These are phyloP conservation scores for Cantharis rustica DNA, from an alignment of 2,888 invertebrate species.

Conservation along the genomic window DNA sequence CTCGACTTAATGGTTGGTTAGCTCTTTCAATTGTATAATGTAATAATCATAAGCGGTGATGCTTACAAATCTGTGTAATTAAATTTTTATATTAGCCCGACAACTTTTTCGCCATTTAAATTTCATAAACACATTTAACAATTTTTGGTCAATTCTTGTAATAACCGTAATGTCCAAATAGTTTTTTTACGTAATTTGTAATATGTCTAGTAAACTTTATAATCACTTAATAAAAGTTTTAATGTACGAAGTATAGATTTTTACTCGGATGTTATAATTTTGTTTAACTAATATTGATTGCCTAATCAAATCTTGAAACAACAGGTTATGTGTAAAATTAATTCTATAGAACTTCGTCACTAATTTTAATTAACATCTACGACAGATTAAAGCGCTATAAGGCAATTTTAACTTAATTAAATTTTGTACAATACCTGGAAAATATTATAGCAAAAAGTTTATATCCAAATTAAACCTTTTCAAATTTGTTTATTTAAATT, in stretches of 20 bases:
- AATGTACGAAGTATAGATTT: not conserved
- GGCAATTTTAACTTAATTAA: slow-evolving; percentile 3
- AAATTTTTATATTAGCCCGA: slow-evolving; percentile 7
- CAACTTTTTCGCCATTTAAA: not conserved
- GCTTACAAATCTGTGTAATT: slow-evolving; percentile 8
- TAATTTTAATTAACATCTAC: slow-evolving; percentile 8
- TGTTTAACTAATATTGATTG: slow-evolving; percentile 7
- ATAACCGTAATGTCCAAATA: not conserved
- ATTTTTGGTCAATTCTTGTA: not conserved
- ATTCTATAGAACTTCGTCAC: slow-evolving; percentile 5
- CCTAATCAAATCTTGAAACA: slow-evolving; percentile 2
- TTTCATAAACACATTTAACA: not conserved
- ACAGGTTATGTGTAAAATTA: slow-evolving; percentile 6
- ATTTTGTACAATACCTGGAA: not conserved
- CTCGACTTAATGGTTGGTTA: slow-evolving; percentile 48
- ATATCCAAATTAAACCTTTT: not conserved
- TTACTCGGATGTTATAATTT: not conserved
- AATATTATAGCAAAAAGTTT: not conserved
- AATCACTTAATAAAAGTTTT: not conserved
- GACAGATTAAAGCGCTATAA: slow-evolving; percentile 4
- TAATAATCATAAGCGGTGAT: slow-evolving; percentile 18
- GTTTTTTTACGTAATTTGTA: not conserved
- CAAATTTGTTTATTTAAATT: not conserved
- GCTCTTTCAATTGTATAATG: slow-evolving; percentile 39
- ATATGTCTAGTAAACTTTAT: not conserved